Evolutionary conservation across 1,140 invertebrate species (phyloP), one percentile per base, ranked within the genome.

Genomic region (Littorina saxatilis): DNA sequence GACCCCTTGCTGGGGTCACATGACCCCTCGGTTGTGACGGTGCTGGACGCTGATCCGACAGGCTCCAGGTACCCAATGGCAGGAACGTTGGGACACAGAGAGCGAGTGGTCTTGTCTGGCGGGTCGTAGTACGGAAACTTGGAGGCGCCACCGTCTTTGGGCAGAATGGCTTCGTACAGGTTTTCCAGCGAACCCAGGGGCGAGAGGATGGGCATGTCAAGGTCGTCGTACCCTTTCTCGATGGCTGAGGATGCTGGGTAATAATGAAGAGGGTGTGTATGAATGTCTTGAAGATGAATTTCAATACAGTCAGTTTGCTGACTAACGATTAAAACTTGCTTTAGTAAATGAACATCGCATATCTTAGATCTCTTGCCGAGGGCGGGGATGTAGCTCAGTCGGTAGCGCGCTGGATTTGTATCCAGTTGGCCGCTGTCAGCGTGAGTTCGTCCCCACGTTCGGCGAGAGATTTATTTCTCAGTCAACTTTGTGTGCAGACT

Each of bases 111-210:
- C 2, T 47, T 47, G 11, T 66, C 80, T 11, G 74, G 84, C 9
- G 88, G 88, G 76, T 88, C 86, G 79, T 88, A 88, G 37, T 81
- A 81, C 47, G 88, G 84, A 4, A 83, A 82, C 5, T 81, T 83
- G 27, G 1, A 27, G 9, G 74, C 68, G 2, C 58, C 55, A 2
- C 77, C 73, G 2, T 81, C 79, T 29, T 89, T 89, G 5, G 87
- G 87, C 11, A 87, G 85, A 50, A 91, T 91, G 35, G 88, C 85
- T 82, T 91, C 90, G 52, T 91, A 91, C 52, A 91, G 77, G 61
- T 91, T 91, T 29, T 91, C 90, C 29, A 90, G 74, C 0, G 90
- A 90, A 1, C 88, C 90, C 43, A 88, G 82, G 23, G 90, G 90
- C 52, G 90, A 91, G 37, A 90, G 80, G 27, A 87, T 85, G 50